Evolutionary conservation across 2,113 vertebrate species (phyloP).

Genomic region (Chiloscyllium plagiosum): DNA sequence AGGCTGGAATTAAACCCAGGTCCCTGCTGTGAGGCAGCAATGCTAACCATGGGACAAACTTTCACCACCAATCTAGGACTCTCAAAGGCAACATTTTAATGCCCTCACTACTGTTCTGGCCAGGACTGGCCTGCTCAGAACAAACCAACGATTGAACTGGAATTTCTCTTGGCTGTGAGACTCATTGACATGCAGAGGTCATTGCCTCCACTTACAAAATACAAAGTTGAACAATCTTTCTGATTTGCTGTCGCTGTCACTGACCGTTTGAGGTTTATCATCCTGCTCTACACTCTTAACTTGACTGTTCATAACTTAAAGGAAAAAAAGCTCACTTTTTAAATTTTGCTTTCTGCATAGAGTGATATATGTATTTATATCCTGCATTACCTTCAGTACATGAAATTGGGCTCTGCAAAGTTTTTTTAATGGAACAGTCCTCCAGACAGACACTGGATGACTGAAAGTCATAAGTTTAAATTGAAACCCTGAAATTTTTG

Average conservation of each 20-base stretch:
- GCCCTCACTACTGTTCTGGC: background rate
- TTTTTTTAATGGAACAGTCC: background rate
- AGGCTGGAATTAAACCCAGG: no score
- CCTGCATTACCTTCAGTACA: background rate
- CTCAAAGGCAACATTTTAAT: background rate
- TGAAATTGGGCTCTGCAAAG: background rate
- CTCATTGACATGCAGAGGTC: background rate
- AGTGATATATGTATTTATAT: background rate
- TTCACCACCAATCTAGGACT: background rate
- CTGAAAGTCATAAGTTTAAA: conserved; percentile 10
- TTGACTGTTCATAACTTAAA: background rate
- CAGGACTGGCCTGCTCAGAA: background rate
- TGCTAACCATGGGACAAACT: no score
- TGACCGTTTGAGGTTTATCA: background rate
- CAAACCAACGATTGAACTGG: background rate
- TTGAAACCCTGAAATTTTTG: conserved; percentile 24
- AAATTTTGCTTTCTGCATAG: background rate
- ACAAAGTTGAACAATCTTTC: background rate
- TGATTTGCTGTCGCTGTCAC: background rate
- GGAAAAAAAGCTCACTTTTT: background rate
- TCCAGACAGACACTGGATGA: background rate
- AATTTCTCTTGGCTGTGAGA: background rate
- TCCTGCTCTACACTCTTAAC: background rate
- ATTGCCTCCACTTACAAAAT: no score
- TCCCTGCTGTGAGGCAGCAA: no score